Conservation (phyloP, 2,888 invertebrate species). For the Ryuthela nishihirai region DNA sequence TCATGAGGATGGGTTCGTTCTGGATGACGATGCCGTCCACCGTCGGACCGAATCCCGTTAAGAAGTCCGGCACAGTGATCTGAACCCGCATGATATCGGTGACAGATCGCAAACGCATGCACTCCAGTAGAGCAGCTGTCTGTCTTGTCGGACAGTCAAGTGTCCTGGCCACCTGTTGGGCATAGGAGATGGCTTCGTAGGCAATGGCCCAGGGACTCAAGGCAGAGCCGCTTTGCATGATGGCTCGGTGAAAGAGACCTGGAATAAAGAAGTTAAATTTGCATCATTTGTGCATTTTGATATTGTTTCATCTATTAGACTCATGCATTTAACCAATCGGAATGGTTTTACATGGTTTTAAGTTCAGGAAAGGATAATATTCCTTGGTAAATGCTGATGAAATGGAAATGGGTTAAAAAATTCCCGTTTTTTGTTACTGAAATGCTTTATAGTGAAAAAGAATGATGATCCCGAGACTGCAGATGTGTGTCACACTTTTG, state of each 20-base stretch:
- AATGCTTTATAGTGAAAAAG: too few species aligned
- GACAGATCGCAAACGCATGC: conserved; percentile 71
- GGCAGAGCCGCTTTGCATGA: conserved; percentile 72
- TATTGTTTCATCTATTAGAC: too few species aligned
- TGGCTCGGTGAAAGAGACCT: conserved; percentile 70
- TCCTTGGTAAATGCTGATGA: too few species aligned
- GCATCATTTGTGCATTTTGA: too few species aligned
- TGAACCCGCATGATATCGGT: conserved; percentile 71
- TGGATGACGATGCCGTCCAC: conserved; percentile 71
- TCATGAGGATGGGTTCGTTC: conserved; percentile 55
- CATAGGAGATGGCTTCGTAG: conserved; percentile 59
- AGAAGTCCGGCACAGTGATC: conserved; percentile 65
- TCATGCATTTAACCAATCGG: too few species aligned
- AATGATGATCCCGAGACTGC: too few species aligned
- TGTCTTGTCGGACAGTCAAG: conserved; percentile 61
- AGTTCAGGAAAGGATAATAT: too few species aligned
- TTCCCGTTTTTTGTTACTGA: too few species aligned
- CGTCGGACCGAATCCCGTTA: conserved; percentile 88
- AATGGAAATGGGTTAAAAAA: too few species aligned
- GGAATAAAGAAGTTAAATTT: conserved; percentile 40
- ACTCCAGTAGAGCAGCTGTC: conserved; percentile 71
- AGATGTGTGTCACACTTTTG: too few species aligned
- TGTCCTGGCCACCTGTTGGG: conserved; percentile 42
- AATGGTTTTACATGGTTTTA: too few species aligned
- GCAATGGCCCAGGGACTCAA: conserved; percentile 71